Evolutionary conservation across 53 echinoderm and acorn worm genomes (phyloP), one percentile per base, ranked within the genome.

Genomic region (Henricia sp.): DNA sequence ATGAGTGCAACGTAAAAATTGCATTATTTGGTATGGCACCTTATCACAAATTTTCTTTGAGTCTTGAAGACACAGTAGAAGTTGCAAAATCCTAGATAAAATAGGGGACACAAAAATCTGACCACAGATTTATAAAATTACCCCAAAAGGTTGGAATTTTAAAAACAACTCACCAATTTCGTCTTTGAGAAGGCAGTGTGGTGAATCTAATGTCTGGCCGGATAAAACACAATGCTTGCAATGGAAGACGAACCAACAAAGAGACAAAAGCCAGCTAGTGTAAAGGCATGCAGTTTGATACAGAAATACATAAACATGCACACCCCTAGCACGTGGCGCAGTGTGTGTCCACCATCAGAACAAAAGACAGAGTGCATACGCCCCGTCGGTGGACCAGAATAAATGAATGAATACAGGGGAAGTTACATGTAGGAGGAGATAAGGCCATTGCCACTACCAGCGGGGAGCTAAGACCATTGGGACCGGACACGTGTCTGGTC

Each of bases 401-500:
- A 59, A 58, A 57, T 76, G 76, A 76, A 55, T 29, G 76, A 58
- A 76, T 41, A 35, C 46, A 48, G 34, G 39, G 64, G 64, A 44
- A 30, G 48, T 19, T 24, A 37, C 19, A 12, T 32, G 65, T 50
- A 6, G 14, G 48, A 57, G 62, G n/a, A n/a, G n/a, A n/a, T n/a
- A n/a, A 80, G 64, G 62, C 46, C 48, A 60, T 16, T 80, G 64
- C 63, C 80, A 80, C 50, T 64, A 80, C 80, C 80, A 80, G 80
- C 80, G 64, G 64, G 64, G 64, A 80, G 60, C 62, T 46, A 3
- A 64, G 44, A 63, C 80, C 80, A 33, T 21, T 63, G 80, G 80
- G 80, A 80, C 24, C 19, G 33, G 37, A 34, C 40, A 38, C 64
- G 80, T 80, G 80, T 46, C 30, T 38, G 5, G 14, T 46, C 37